Evolutionary conservation across 2,888 invertebrate species (phyloP), one percentile per base, ranked within the genome.

Genomic region (Ennomos erosarius): DNA sequence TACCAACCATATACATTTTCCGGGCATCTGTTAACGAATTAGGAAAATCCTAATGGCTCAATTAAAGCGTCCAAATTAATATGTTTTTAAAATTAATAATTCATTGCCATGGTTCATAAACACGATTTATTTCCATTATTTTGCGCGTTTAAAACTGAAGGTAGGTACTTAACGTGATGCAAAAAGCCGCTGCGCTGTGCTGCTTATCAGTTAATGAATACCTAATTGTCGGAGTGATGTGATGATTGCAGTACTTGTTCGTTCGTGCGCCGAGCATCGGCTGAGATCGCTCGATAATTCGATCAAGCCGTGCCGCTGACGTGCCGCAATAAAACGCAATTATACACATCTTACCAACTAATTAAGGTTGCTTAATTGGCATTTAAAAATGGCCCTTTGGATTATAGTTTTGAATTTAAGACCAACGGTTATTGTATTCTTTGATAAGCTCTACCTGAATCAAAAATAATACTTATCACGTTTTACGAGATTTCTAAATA

Each of bases 261-360:
- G 55, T 26, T 59, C 54, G 70, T 67, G 69, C 67, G 65, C 69
- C 60, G 63, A 57, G 65, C 57, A 52, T 40, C 52, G 37, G 42
- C 36, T 54, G 58, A 68, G 74, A 73, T 74, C 67, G 73, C 66
- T 72, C 73, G 79, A 80, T 79, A 80, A 73, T 68, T 73, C 68
- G 74, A 74, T 73, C 73, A 73, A 71, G 65, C 55, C 69, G 65
- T 67, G 50, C 70, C 65, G 71, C 70, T 67, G 71, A 71, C 75
- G 67, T 71, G 71, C 73, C 64, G 74, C 73, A 76, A 79, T 82
- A 77, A 78, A 80, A 79, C 65, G 74, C 73, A 82, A 79, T 81
- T 79, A 82, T 73, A 71, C 73, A 73, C 68, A 69, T 73, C 69
- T 68, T 69, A 70, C 68, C 53, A 69, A 71, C 65, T 76, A 76